Percentiles rank a stretch among this genome's conserved stretches.
Conservation (phyloP, 2,797 vertebrate species). For the Acomys russatus region DNA sequence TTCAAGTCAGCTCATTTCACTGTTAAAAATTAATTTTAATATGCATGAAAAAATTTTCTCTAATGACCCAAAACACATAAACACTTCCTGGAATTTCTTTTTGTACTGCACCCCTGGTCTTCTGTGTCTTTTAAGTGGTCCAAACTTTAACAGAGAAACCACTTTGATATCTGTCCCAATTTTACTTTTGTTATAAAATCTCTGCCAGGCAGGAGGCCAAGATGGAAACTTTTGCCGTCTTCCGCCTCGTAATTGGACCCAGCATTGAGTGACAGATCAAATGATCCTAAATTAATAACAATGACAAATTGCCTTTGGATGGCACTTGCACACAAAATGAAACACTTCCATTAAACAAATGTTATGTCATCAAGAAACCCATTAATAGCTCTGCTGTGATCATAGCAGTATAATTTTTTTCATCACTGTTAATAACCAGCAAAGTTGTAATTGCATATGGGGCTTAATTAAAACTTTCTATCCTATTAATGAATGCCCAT, state of each 20-base stretch:
- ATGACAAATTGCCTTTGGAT: conserved; percentile 78
- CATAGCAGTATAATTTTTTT: conserved; percentile 81
- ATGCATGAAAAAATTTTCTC: not conserved
- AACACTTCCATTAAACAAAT: conserved; percentile 83
- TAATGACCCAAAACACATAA: not conserved
- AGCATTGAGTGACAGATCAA: conserved; percentile 81
- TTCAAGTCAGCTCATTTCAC: not conserved
- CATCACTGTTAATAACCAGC: conserved; percentile 80
- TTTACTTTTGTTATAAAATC: conserved; percentile 66
- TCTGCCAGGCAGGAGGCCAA: conserved; percentile 52
- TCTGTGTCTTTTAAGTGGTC: conserved; percentile 33
- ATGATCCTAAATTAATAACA: conserved; percentile 84
- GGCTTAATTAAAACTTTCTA: conserved; percentile 84
- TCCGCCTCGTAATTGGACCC: conserved; percentile 77
- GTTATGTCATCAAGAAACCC: conserved; percentile 79
- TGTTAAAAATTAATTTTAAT: not conserved
- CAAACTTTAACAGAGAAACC: conserved; percentile 48
- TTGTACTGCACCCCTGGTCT: conserved; percentile 34
- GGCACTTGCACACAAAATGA: conserved; percentile 83
- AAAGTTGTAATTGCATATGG: conserved; percentile 81
- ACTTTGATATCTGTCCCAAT: conserved; percentile 60
- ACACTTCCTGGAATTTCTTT: conserved; percentile 51
- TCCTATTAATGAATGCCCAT: conserved; percentile 71
- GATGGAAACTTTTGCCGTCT: conserved; percentile 62
- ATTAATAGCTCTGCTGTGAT: conserved; percentile 74